Base-by-base conservation (phyloP, 2,113 vertebrate genomes). In the Epinephelus lanceolatus region DNA sequence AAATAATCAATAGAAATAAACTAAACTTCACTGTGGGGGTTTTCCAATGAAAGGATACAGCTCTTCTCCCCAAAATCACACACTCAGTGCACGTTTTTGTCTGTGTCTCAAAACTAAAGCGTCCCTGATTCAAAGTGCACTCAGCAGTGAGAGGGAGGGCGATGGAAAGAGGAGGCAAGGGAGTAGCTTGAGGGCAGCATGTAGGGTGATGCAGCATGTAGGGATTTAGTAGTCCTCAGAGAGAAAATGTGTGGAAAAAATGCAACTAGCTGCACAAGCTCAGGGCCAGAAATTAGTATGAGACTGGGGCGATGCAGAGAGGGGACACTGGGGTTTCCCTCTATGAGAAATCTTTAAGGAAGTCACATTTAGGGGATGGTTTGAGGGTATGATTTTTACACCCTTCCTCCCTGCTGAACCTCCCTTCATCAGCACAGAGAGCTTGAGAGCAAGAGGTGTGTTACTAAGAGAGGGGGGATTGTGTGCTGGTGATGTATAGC, bases 51-150 rank as follows among this genome's bases (percentile, higher is more conserved):
- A 33, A 40, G 30, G 52, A 17, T 33, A 76, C 52, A 76, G 55
- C 65, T 21, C 52, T 51, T 21, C 17, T 3, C 21, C 27, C 67
- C 62, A 11, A 60, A 66, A 65, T 59, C 25, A 78, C 70, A 74
- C 51, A 66, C 81, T 63, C 73, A 85, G 88, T 84, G 81, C 92
- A 93, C 90, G 37, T 76, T 89, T 30, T 85, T 88, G 81, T 91
- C 86, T 74, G 77, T 68, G 66, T 90, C 84, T 90, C 75, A 76
- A 91, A 30, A 91, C 83, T 84, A 88, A 81, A 89, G 87, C 91
- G 81, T 94, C 94, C 94, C 93, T 95, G 94, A 95, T 93, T 95
- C 84, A 91, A 93, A 94, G 93, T 94, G 93, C 93, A 93, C 91
- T 85, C 91, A 90, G 88, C 53, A 86, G 88, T 90, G 82, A 74